Evolutionary conservation across 2,888 invertebrate species (phyloP), one percentile per base, ranked within the genome.

Genomic region (Drosophila rellima): DNA sequence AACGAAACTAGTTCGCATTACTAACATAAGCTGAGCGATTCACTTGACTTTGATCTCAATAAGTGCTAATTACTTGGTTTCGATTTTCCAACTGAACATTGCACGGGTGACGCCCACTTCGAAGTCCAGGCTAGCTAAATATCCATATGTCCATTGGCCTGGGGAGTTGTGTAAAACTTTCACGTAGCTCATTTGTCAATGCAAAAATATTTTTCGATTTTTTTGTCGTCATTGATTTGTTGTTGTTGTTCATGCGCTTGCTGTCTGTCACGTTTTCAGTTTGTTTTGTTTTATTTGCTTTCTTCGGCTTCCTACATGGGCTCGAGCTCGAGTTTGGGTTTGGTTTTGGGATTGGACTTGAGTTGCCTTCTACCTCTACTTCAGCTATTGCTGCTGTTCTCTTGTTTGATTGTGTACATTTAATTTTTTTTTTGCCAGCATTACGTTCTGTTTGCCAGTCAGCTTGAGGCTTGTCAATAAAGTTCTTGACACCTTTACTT

Each of bases 401-500:
- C 33, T 42, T 39, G 63, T 64, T 67, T 73, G 69, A 52, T 74
- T 74, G 78, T 73, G 73, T 73, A 73, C 57, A 75, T 52, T 65
- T n/a, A n/a, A n/a, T n/a, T n/a, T n/a, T n/a, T 66, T 56, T 64
- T 67, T 59, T 66, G 66, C 75, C 44, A 69, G 26, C 78, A 51
- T 67, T 74, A 56, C 66, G 67, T 65, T 77, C 37, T 79, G 76
- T 78, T 78, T 79, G 62, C 72, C 64, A 59, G 61, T 42, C 78
- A 74, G 75, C 74, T 72, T 61, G 72, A 67, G 79, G 84, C 76
- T 72, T 84, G 89, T 85, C 84, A 85, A 88, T 88, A 88, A 86
- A 81, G 81, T 81, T 87, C 89, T 85, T 85, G 84, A 85, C 84
- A 85, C 84, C 89, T 88, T 85, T 88, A 77, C 81, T 88, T 88